Conservation (phyloP, 1,140 invertebrate genomes). For the Drosophila ananassae region DNA sequence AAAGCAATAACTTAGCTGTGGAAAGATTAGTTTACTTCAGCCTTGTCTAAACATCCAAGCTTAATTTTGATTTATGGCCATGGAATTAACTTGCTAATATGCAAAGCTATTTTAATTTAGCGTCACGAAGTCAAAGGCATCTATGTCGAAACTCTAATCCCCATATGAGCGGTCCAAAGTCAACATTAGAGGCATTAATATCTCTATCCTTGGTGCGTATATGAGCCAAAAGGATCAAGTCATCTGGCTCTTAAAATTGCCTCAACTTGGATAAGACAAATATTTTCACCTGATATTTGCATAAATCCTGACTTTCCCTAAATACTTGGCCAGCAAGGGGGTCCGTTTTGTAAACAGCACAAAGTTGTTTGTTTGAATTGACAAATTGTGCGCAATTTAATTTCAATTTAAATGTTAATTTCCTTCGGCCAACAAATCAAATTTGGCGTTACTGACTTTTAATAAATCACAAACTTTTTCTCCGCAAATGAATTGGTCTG, state of each 20-base stretch:
- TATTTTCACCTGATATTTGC: conserved; percentile 47
- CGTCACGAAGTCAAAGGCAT: conserved; percentile 7
- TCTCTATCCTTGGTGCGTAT: neutral
- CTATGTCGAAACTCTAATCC: conserved; percentile 5
- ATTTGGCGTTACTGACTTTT: conserved; percentile 25
- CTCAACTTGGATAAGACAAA: conserved; percentile 9
- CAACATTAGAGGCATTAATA: conserved; percentile 5
- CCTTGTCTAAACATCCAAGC: conserved; percentile 14
- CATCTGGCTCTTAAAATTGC: neutral
- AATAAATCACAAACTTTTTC: conserved; percentile 32
- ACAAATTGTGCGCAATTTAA: conserved; percentile 49
- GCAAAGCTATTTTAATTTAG: conserved; percentile 32
- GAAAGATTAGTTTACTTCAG: conserved; percentile 11
- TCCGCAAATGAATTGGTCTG: conserved; percentile 26
- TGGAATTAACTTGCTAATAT: conserved; percentile 37
- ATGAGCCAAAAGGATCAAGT: conserved; percentile 8
- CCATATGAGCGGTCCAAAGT: conserved; percentile 11
- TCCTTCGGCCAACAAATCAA: conserved; percentile 10
- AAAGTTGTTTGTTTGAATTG: conserved; percentile 18
- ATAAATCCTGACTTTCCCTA: conserved; percentile 38
- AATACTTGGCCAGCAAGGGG: neutral
- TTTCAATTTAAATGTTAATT: conserved; percentile 60
- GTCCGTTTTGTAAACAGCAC: conserved; percentile 1
- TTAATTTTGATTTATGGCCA: conserved; percentile 35
- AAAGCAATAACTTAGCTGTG: neutral